Evolutionary conservation across 2,113 vertebrate species (phyloP).

Genomic region (Lycocorax pyrrhopterus): DNA sequence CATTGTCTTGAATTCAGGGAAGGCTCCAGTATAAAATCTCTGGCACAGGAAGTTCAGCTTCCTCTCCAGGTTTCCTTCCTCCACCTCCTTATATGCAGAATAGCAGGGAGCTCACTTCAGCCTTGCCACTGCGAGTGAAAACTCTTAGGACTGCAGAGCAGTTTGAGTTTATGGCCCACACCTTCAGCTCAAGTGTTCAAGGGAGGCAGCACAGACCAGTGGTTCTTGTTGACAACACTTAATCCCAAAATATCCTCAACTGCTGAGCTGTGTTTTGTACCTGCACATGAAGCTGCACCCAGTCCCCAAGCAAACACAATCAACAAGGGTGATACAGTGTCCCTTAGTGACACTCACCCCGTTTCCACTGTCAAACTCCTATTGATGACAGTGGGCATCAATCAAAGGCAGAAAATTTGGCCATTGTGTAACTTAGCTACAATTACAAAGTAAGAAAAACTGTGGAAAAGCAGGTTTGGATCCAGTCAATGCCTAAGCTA

Average conservation of each 20-base stretch:
- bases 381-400: background rate
- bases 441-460: background rate
- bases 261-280: background rate
- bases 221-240: background rate
- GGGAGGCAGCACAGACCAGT: background rate
- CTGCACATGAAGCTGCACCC: background rate
- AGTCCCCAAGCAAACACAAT: background rate
- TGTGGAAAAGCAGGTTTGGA: background rate
- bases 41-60: constrained; percentile 46
- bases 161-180: background rate
- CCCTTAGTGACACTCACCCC: background rate
- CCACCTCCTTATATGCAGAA: background rate
- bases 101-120: background rate
- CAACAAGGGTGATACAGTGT: background rate
- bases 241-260: background rate
- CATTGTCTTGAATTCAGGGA: constrained; percentile 30
- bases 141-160: background rate
- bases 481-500: background rate
- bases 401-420: background rate
- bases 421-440: background rate
- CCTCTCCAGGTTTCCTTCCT: constrained; percentile 59
- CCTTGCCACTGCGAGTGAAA: background rate
- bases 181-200: background rate
- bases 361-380: background rate
- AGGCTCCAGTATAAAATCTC: constrained; percentile 17